phyloP scores from a whole-genome alignment of 2,888 invertebrate genomes.

The Vanessa cardui region DNA sequence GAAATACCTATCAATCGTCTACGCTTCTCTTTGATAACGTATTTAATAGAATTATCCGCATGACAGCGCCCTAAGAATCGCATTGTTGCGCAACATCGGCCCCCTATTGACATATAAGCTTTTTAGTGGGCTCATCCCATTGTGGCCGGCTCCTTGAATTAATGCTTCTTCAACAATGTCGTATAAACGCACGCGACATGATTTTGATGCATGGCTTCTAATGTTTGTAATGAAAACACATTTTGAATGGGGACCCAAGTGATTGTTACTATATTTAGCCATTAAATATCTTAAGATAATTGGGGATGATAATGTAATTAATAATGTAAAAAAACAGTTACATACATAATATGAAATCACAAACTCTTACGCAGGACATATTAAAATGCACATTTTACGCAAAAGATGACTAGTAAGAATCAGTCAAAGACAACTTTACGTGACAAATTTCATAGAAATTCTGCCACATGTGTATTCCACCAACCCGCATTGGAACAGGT shows the following conservation, averaged over 20 bases:
- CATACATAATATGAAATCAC: no score
- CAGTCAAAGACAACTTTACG: no score
- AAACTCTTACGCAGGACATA: no score
- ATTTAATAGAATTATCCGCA: conserved; percentile 75
- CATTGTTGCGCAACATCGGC: conserved; percentile 71
- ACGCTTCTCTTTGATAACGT: conserved; percentile 54
- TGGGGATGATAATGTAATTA: no score
- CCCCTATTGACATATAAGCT: conserved; percentile 73
- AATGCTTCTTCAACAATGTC: conserved; percentile 26
- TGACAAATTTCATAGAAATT: no score
- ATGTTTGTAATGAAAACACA: background rate
- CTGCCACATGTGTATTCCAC: no score
- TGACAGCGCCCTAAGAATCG: conserved; percentile 61
- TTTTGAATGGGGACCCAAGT: no score
- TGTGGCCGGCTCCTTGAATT: conserved; percentile 49
- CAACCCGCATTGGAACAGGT: no score
- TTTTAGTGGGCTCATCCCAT: conserved; percentile 59
- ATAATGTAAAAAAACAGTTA: no score
- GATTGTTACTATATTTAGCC: background rate
- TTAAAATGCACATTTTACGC: no score
- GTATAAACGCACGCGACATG: conserved; percentile 32
- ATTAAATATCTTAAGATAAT: background rate
- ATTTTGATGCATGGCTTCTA: conserved; percentile 5
- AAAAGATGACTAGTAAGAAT: no score
- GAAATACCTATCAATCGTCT: conserved; percentile 67